Evolutionary conservation across 2,888 invertebrate genomes (phyloP).

Genomic region (Chouioia cunea): DNA sequence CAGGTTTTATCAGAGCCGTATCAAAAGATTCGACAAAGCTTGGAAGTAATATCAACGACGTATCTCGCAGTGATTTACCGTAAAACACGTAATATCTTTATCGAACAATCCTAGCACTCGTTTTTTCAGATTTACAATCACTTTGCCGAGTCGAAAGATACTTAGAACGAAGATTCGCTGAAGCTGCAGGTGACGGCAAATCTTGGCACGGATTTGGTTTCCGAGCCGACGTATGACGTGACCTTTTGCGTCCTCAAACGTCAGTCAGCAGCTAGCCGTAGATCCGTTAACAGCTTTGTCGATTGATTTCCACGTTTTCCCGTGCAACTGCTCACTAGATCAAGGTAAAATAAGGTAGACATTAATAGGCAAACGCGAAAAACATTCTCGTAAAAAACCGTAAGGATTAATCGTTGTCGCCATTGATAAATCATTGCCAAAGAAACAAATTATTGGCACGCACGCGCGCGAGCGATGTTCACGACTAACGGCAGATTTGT

Average conservation of each 20-base stretch:
- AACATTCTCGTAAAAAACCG: background rate
- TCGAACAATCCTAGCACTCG: too few species aligned
- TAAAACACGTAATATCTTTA: too few species aligned
- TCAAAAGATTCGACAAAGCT: slow-evolving; percentile 4
- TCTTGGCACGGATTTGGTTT: slow-evolving; percentile 35
- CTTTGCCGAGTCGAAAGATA: background rate
- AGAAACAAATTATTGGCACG: background rate
- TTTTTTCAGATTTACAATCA: too few species aligned
- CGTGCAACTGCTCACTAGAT: slow-evolving; percentile 15
- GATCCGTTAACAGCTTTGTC: slow-evolving; percentile 30
- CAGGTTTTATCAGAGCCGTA: slow-evolving; percentile 23
- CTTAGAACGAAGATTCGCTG: background rate
- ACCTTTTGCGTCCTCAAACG: slow-evolving; percentile 59
- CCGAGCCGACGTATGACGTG: slow-evolving; percentile 48
- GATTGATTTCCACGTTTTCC: slow-evolving; percentile 25
- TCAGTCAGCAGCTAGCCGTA: slow-evolving; percentile 53
- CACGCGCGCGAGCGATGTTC: slow-evolving; percentile 15
- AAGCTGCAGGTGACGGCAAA: slow-evolving; percentile 13
- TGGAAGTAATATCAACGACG: background rate
- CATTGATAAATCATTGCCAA: background rate
- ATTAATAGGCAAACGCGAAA: background rate
- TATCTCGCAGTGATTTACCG: background rate
- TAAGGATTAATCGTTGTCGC: background rate
- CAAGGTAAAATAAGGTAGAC: slow-evolving; percentile 41
- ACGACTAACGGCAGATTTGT: slow-evolving; percentile 4